Base-by-base conservation (phyloP, 2,797 vertebrate genomes). In the Ctenopoma multispine region DNA sequence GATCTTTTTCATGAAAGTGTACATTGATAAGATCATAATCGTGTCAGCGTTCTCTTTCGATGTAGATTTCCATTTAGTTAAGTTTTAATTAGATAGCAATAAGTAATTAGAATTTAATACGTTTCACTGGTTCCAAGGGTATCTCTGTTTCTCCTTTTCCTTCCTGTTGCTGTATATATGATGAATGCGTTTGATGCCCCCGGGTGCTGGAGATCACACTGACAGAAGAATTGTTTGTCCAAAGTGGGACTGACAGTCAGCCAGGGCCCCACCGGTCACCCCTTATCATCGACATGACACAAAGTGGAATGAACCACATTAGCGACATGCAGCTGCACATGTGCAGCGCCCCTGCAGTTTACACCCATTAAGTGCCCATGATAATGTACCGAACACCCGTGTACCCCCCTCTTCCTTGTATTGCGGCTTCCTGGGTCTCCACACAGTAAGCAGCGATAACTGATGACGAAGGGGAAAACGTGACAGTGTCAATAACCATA, bases 401-500 rank as follows among this genome's bases (percentile, higher is more conserved):
- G 87, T 7, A 6, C 14, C 27, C 38, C 57, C 13, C 7, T 20
- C 7, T 12, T 55, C 31, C 20, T 58, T 69, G 1, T 34, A 64
- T 43, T 1, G 48, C 46, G 2, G 70, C 82, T 79, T 84, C 77
- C 79, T 59, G 66, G 56, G 77, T 69, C 63, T 61, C 54, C 2
- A 49, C 18, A 10, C 69, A 80, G 90, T 94, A 95, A 95, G 94
- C 93, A 93, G 88, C 56, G 94, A 95, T 96, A 94, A 95, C 93
- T 75, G 90, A 86, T 75, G 79, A 93, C 88, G 91, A 91, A 91
- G 83, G 70, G 54, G 53, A 51, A 71, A 94, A 96, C 93, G 91
- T 96, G 96, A 96, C 95, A 94, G 83, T 88, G 92, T 95, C 95
- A 96, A 96, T 96, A 96, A 91, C 94, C 87, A 92, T 96, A 96